Evolutionary conservation across 2,888 invertebrate species (phyloP).

Genomic region (Ecdyonurus torrentis): DNA sequence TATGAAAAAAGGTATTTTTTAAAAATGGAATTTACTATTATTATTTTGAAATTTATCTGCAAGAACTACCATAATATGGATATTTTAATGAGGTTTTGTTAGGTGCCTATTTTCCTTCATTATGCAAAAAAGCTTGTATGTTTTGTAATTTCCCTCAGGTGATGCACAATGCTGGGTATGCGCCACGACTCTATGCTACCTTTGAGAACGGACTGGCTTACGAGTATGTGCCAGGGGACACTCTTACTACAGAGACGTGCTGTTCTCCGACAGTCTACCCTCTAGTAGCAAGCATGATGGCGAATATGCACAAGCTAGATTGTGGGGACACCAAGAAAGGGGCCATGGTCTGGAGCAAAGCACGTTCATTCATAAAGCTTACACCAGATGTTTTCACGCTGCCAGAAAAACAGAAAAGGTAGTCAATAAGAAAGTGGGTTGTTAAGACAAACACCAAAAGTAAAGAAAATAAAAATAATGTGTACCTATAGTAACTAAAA

Average conservation of each 20-base stretch:
- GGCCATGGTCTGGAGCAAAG: slow-evolving; percentile 61
- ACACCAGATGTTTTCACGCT: slow-evolving; percentile 54
- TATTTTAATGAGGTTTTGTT: too few relatives aligned
- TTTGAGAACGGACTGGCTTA: slow-evolving; percentile 91
- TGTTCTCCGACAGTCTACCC: slow-evolving; percentile 46
- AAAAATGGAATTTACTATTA: too few relatives aligned
- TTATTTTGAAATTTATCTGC: too few relatives aligned
- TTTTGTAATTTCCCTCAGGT: slow-evolving; percentile 29
- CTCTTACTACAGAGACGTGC: slow-evolving; percentile 49
- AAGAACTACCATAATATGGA: too few relatives aligned
- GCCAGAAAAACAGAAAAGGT: slow-evolving; percentile 52
- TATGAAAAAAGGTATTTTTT: too few relatives aligned
- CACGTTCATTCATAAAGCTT: slow-evolving; percentile 52
- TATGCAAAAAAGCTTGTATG: too few relatives aligned
- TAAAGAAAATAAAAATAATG: too few relatives aligned
- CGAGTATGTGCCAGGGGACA: slow-evolving; percentile 67
- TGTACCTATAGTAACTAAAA: too few relatives aligned
- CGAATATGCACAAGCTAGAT: slow-evolving; percentile 55
- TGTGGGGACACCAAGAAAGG: slow-evolving; percentile 30
- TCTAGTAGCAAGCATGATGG: slow-evolving; percentile 67
- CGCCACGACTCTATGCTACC: slow-evolving; percentile 73
- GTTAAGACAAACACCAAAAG: too few relatives aligned
- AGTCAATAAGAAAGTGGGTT: too few relatives aligned
- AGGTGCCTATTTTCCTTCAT: too few relatives aligned
- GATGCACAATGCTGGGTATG: slow-evolving; percentile 55